A percentile compares a stretch with the other conserved stretches of the same genome.
Conservation (phyloP, 2,797 vertebrate species). For the Centropyge bicolor region DNA sequence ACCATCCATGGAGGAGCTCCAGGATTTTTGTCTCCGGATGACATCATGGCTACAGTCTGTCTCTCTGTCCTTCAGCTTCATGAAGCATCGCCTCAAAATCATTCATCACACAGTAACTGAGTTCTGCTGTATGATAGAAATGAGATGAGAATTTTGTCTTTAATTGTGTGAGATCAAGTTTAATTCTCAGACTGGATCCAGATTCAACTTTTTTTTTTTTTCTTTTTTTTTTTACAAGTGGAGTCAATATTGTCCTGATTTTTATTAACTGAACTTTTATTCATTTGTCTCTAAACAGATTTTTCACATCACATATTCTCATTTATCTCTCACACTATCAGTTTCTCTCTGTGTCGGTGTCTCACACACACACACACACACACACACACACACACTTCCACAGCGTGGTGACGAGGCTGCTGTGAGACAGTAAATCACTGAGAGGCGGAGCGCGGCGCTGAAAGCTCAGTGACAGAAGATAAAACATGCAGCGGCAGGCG, state of each 20-base stretch:
- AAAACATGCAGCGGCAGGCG: conserved; percentile 72
- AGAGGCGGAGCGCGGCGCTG: conserved; percentile 64
- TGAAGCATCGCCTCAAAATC: conserved; percentile 39
- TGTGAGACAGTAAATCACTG: conserved; percentile 80
- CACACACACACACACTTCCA: conserved; percentile 25
- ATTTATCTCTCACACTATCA: conserved; percentile 27
- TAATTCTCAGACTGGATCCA: not conserved
- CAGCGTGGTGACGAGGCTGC: conserved; percentile 50
- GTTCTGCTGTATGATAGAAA: conserved; percentile 12
- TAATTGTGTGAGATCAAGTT: conserved; percentile 28
- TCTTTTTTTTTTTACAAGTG: no score
- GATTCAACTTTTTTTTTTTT: not conserved
- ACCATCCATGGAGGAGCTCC: conserved; percentile 35
- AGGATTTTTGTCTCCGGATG: conserved; percentile 51
- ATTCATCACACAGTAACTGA: conserved; percentile 39
- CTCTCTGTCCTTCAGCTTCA: conserved; percentile 51
- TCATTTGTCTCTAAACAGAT: conserved; percentile 13
- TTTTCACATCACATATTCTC: conserved; percentile 38
- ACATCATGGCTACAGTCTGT: conserved; percentile 52
- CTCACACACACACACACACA: conserved; percentile 21
- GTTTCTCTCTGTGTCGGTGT: conserved; percentile 26
- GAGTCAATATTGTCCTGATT: conserved; percentile 6
- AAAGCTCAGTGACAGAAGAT: conserved; percentile 81
- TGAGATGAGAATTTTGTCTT: conserved; percentile 17
- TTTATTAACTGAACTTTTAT: conserved; percentile 40